Percentiles rank a stretch among this genome's conserved stretches.
phyloP scores from a whole-genome alignment of 2,888 invertebrate genomes.

The Mylabris sibirica region DNA sequence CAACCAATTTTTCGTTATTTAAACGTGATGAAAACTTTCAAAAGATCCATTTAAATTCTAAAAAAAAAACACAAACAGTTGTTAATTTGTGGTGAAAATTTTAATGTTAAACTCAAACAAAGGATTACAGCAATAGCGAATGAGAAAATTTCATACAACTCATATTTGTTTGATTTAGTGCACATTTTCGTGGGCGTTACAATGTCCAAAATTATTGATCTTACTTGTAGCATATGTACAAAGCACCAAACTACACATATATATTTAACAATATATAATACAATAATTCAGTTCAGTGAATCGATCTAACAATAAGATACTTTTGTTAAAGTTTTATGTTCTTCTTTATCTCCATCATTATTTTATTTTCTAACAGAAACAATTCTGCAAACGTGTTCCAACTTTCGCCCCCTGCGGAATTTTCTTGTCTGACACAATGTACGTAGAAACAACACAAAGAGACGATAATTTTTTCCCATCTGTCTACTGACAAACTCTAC shows the following conservation, averaged over 20 bases:
- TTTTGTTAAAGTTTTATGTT: conserved; percentile 40
- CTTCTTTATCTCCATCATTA: conserved; percentile 41
- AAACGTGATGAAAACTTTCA: conserved; percentile 17
- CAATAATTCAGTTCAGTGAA: conserved; percentile 43
- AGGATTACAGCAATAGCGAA: not conserved
- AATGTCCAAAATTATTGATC: not conserved
- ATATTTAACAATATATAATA: conserved; percentile 32
- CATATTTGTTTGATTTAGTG: not conserved
- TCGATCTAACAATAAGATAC: conserved; percentile 36
- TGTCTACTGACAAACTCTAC: not conserved
- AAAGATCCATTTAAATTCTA: conserved; percentile 16
- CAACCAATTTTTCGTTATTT: conserved; percentile 12
- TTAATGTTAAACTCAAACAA: not conserved
- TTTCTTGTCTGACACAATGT: not conserved
- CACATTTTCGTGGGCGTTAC: not conserved
- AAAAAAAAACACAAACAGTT: conserved; percentile 11
- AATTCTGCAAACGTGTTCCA: conserved; percentile 35
- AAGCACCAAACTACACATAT: not conserved
- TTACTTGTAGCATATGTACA: not conserved
- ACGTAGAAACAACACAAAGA: not conserved
- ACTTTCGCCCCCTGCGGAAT: conserved; percentile 33
- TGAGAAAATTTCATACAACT: not conserved
- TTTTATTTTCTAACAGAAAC: conserved; percentile 39
- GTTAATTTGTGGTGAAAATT: conserved; percentile 10
- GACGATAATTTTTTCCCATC: not conserved